These are phyloP conservation scores for Sprattus sprattus DNA, from an alignment of 2,113 vertebrate genomes.

Conservation along the genomic window DNA sequence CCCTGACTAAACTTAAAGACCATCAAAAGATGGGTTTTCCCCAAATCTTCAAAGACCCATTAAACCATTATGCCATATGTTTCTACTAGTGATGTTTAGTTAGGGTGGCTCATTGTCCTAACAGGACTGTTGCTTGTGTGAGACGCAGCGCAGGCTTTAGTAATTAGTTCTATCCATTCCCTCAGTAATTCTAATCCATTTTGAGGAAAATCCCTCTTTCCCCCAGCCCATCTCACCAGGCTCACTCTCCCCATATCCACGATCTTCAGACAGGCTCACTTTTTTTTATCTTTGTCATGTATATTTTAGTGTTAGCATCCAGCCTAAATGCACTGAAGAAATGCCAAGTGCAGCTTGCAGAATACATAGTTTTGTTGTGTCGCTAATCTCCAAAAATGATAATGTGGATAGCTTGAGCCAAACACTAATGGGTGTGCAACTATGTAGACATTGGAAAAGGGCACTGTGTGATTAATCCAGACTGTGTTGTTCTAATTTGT, in stretches of 20 bases:
- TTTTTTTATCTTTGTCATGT: neutral
- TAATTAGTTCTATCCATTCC: neutral
- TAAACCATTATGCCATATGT: neutral
- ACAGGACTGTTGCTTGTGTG: too few species aligned
- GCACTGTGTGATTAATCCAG: neutral
- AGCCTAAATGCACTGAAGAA: neutral
- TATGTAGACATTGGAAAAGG: neutral
- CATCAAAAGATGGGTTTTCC: neutral
- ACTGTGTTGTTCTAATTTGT: neutral
- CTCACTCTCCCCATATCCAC: neutral
- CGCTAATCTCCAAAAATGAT: neutral
- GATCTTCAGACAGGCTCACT: neutral
- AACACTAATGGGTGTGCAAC: neutral
- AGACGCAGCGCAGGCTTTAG: too few species aligned
- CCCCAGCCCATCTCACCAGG: neutral
- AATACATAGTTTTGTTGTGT: neutral
- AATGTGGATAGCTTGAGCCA: neutral
- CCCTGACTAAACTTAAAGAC: neutral
- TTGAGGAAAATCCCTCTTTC: conserved; percentile 6
- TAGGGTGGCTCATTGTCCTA: too few species aligned
- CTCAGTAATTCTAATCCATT: conserved; percentile 31
- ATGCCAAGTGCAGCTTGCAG: neutral
- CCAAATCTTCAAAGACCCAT: neutral
- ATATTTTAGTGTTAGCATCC: neutral
- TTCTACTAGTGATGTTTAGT: too few species aligned